Evolutionary conservation across 2,888 invertebrate species (phyloP), one percentile per base, ranked within the genome.

Genomic region (Apodemia duryi): DNA sequence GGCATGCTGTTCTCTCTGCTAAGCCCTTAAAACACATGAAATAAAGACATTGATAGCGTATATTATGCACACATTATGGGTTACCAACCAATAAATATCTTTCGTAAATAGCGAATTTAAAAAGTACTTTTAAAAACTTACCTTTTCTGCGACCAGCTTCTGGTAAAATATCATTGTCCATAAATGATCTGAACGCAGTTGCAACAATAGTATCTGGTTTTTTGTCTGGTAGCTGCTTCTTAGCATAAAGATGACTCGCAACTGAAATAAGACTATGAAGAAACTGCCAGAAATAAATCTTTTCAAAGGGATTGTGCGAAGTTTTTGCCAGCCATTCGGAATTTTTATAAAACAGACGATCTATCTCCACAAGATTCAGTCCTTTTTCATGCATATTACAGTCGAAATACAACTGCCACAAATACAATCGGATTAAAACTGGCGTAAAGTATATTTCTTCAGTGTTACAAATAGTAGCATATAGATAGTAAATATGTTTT

Each of bases 251-350:
- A 71, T 81, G 83, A 77, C 85, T 90, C 2, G 93, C 88, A 38
- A 93, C 83, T 52, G 92, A 85, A 67, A 94, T 82, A 11, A 94
- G 72, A 49, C 92, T 90, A 68, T 93, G 93, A 49, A 93, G 66
- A 78, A 93, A 94, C 77, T 94, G 94, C 93, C 94, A 94, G 74
- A 93, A 93, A 76, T 93, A 93, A 73, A 94, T 89, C 71, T 86
- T 90, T 72, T 94, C 94, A 73, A 94, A 94, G 0, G 94, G 94
- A 73, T 91, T 74, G 72, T 94, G 93, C 1, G 85, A 77, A 4
- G 79, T 78, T 66, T 82, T 84, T 1, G 93, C 77, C 2, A 92
- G 79, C 84, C 91, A 91, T 63, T 84, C 82, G 0, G 87, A 86
- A 73, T 93, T 93, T 68, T 83, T 73, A 69, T 89, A 83, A 70